These are phyloP conservation scores for Gopherus flavomarginatus DNA, from an alignment of 2,113 vertebrate genomes.

Conservation along the genomic window DNA sequence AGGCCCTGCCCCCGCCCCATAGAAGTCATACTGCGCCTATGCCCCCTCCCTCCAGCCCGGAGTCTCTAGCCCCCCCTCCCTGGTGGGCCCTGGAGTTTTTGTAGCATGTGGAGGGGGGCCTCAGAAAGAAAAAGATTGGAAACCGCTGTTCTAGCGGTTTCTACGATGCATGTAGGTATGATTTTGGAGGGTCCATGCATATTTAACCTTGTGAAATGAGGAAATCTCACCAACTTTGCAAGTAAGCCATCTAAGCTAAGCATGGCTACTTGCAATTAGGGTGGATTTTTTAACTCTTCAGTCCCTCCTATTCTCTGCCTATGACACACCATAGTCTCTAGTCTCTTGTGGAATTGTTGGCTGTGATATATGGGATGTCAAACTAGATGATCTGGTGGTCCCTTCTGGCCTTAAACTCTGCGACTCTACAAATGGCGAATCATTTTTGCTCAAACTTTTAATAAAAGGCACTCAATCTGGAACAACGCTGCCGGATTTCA, in stretches of 20 bases:
- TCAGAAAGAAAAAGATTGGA: too few species aligned
- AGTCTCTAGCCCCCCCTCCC: too few species aligned
- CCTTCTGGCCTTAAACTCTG: neutral
- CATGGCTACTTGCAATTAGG: neutral
- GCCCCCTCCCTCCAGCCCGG: too few species aligned
- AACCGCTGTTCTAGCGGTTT: neutral
- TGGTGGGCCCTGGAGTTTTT: too few species aligned
- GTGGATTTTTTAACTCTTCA: neutral
- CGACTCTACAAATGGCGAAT: neutral
- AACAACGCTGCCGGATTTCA: neutral
- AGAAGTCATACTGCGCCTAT: too few species aligned
- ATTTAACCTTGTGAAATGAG: neutral
- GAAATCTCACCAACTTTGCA: neutral
- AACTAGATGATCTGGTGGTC: neutral
- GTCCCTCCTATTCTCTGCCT: neutral
- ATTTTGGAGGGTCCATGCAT: neutral
- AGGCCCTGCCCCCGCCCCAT: too few species aligned
- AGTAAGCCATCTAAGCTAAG: neutral
- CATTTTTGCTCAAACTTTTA: neutral
- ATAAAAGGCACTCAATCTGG: neutral
- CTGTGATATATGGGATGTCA: neutral
- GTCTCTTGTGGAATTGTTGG: neutral
- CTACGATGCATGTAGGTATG: neutral
- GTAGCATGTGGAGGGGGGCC: too few species aligned
- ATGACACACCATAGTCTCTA: neutral